A percentile compares a stretch with the other conserved stretches of the same genome.
Conservation (phyloP, 2,888 invertebrate species). For the Drosophila tanythrix region DNA sequence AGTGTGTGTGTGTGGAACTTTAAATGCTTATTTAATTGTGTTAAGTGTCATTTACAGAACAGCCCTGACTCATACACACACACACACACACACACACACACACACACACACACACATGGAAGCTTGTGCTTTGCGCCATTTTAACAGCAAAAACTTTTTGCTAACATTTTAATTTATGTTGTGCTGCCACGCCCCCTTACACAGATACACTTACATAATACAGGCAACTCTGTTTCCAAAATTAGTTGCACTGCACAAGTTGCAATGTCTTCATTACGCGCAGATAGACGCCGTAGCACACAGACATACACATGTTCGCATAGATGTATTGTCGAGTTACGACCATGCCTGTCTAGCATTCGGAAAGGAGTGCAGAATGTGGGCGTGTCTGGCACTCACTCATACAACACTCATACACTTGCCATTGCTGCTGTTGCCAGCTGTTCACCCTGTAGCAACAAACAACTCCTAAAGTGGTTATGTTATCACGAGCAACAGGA, state of each 20-base stretch:
- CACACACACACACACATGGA: constrained; percentile 3
- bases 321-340: constrained; percentile 19
- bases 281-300: constrained; percentile 48
- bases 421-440: neutral
- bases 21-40: constrained; percentile 81
- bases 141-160: constrained; percentile 71
- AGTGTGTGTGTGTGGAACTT: constrained; percentile 52
- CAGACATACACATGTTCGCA: constrained; percentile 3
- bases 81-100: neutral
- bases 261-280: constrained; percentile 74
- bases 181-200: constrained; percentile 28
- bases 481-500: neutral
- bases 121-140: constrained; percentile 55
- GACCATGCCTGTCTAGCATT: constrained; percentile 49
- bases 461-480: neutral
- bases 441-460: constrained; percentile 14
- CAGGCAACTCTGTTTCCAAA: constrained; percentile 56
- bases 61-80: constrained; percentile 25
- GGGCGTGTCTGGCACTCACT: constrained; percentile 28
- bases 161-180: constrained; percentile 79
- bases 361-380: constrained; percentile 15
- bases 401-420: constrained; percentile 19
- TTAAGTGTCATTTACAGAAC: constrained; percentile 78
- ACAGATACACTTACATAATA: constrained; percentile 1
- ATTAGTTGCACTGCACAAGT: constrained; percentile 71